Evolutionary conservation across 2,888 invertebrate species (phyloP).

Genomic region (Drosophila diplacantha): DNA sequence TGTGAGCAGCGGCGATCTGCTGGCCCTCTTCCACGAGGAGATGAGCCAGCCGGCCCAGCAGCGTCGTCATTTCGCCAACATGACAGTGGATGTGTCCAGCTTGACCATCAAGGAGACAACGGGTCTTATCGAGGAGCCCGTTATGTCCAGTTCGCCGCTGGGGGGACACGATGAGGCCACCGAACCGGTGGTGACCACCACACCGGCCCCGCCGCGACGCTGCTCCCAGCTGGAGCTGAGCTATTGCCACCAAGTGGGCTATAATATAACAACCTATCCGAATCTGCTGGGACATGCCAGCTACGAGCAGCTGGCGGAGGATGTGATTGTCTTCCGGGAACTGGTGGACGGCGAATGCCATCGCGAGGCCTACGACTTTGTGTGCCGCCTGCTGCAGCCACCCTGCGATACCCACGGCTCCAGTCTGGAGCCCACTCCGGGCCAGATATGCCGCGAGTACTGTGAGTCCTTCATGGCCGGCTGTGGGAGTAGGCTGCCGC

Average conservation of each 20-base stretch:
- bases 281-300: constrained; percentile 83
- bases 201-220: constrained; percentile 81
- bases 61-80: constrained; percentile 81
- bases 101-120: constrained; percentile 81
- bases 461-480: constrained; percentile 91
- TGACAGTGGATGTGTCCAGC: constrained; percentile 83
- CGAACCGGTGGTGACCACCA: constrained; percentile 76
- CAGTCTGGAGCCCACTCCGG: constrained; percentile 71
- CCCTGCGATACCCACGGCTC: constrained; percentile 85
- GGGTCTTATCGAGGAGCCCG: constrained; percentile 75
- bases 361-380: constrained; percentile 90
- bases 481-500: constrained; percentile 87
- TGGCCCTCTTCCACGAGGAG: constrained; percentile 83
- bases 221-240: constrained; percentile 83
- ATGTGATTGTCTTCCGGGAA: constrained; percentile 89
- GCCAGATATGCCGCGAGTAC: constrained; percentile 84
- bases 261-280: constrained; percentile 90
- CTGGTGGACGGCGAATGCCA: constrained; percentile 95
- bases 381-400: constrained; percentile 91
- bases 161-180: constrained; percentile 76
- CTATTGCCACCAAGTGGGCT: constrained; percentile 85
- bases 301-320: constrained; percentile 83
- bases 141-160: constrained; percentile 76
- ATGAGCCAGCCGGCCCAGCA: constrained; percentile 79
- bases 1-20: constrained; percentile 83